phyloP scores from a whole-genome alignment of 2,888 invertebrate species.

The Itoplectis maculator region DNA sequence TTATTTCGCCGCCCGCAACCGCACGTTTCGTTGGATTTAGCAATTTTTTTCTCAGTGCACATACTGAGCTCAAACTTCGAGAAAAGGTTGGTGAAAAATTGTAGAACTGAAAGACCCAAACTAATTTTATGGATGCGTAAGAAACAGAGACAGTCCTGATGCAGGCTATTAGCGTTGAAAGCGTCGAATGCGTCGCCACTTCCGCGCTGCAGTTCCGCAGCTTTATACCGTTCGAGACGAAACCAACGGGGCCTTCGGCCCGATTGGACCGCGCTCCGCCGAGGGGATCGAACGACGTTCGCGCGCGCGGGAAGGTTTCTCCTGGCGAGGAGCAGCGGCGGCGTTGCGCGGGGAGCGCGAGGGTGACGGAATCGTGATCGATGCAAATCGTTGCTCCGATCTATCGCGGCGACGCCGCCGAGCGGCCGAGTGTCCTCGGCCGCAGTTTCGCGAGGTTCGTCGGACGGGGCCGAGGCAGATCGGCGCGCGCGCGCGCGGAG shows the following conservation, averaged over 20 bases:
- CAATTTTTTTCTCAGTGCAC: no score
- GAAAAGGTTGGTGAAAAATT: no score
- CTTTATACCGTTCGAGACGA: constrained; percentile 42
- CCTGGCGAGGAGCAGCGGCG: constrained; percentile 12
- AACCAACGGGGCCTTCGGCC: constrained; percentile 2
- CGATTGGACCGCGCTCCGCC: constrained; percentile 13
- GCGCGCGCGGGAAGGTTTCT: constrained; percentile 21
- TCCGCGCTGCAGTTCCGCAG: neutral
- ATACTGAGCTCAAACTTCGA: no score
- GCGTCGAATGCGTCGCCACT: neutral
- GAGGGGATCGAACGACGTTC: constrained; percentile 19
- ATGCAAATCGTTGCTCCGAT: constrained; percentile 81
- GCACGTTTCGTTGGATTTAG: no score
- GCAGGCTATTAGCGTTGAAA: no score
- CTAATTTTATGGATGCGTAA: no score
- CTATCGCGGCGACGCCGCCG: constrained; percentile 72
- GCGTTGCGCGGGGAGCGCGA: constrained; percentile 22
- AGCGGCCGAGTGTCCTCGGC: constrained; percentile 62
- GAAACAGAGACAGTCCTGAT: no score
- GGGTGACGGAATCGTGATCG: constrained; percentile 82
- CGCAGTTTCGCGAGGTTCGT: constrained; percentile 25
- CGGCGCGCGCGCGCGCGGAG: constrained; percentile 38
- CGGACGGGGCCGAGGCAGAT: constrained; percentile 28
- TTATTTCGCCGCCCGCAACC: no score
- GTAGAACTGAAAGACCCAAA: no score